These are phyloP conservation scores for Nephotettix cincticeps DNA, from an alignment of 1,140 invertebrate species.

Conservation along the genomic window DNA sequence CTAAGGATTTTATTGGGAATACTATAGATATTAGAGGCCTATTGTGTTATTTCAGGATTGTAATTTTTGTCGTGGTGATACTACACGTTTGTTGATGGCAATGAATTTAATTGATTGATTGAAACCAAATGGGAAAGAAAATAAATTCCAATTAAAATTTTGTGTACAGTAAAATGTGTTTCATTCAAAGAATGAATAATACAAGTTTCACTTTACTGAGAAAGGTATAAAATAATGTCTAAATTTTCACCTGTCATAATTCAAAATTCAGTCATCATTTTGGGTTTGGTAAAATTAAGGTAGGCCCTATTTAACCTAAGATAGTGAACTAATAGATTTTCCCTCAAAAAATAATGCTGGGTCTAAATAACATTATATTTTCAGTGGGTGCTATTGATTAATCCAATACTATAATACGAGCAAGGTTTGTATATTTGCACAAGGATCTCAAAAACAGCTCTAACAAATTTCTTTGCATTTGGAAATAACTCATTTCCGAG, in stretches of 20 bases:
- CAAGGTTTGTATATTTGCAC: too few species aligned
- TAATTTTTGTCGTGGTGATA: background rate
- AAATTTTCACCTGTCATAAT: background rate
- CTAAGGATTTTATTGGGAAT: background rate
- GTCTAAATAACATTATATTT: background rate
- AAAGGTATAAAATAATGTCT: background rate
- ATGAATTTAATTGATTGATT: too few species aligned
- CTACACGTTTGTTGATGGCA: background rate
- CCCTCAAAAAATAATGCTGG: background rate
- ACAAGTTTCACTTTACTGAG: background rate
- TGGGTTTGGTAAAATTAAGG: too few species aligned
- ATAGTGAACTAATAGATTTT: background rate
- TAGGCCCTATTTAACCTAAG: too few species aligned
- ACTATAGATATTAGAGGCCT: background rate
- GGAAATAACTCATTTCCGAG: too few species aligned
- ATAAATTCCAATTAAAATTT: too few species aligned
- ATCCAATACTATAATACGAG: too few species aligned
- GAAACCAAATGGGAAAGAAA: too few species aligned
- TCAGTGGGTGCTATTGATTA: too few species aligned
- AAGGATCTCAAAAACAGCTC: too few species aligned
- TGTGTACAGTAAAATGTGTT: background rate
- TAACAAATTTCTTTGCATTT: too few species aligned
- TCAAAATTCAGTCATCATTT: too few species aligned
- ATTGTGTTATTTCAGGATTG: background rate
- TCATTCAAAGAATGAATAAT: background rate